Evolutionary conservation across 2,113 vertebrate genomes (phyloP), one percentile per base, ranked within the genome.

Genomic region (Symphodus melops): DNA sequence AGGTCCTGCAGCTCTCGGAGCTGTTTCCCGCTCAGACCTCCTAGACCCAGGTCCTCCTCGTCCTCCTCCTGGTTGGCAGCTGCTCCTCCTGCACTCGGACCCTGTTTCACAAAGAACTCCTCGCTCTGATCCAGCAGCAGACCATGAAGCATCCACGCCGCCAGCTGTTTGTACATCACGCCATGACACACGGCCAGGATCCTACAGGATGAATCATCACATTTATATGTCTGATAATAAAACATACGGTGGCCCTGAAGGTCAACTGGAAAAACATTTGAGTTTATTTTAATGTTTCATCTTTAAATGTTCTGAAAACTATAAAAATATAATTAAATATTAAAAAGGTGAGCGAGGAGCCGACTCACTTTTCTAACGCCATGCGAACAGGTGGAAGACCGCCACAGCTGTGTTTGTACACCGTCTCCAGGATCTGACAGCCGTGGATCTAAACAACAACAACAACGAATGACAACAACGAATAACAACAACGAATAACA

Each of bases 131-230:
- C 98, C 82, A 99, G 87, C 21, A 99, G 94, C 66, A 99, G 74
- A 1, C 98, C 98, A 0, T 99, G 97, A 48, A 99, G 90, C 98
- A 99, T 99, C 98, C 98, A 99, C 25, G 98, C 97, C 1, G 98
- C 98, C 3, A 99, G 95, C 93, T 99, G 98, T 76, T 99, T 99
- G 84, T 99, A 99, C 97, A 99, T 97, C 77, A 98, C 98, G 8
- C 97, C 98, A 0, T 99, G 98, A 77, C 98, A 99, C 70, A 97
- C 96, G 0, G 97, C 97, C 28, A 99, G 93, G 81, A 99, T 96
- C 93, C 98, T 99, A 6, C 28, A 33, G 89, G 14, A 4, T 14
- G 42, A 14, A 14, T 12, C 28, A 33, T 33, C 28, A 4, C 28
- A 33, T 4, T 33, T 33, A 5, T 6, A 33, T 33, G 28, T 33